These are phyloP conservation scores for Grantiella picta DNA, from an alignment of 2,113 vertebrate species.

Conservation along the genomic window DNA sequence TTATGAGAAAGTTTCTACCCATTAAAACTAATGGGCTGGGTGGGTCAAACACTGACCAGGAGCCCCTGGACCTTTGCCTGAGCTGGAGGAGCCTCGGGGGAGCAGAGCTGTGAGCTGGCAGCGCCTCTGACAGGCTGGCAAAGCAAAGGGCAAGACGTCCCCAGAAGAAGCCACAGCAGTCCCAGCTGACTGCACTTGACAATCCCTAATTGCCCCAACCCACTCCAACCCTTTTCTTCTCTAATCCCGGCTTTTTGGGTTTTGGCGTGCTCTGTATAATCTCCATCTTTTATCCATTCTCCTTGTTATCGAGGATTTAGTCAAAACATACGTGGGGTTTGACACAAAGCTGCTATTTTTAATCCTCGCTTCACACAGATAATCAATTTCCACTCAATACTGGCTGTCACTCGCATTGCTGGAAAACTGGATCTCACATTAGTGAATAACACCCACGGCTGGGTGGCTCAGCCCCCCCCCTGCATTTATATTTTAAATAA, in stretches of 20 bases:
- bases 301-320: conserved; percentile 47
- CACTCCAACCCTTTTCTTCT: neutral
- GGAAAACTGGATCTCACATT: neutral
- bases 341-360: conserved; percentile 36
- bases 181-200: neutral
- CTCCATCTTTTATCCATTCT: conserved; percentile 36
- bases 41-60: neutral
- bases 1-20: neutral
- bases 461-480: neutral
- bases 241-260: neutral
- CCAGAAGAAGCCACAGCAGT: neutral
- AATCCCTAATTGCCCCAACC: neutral
- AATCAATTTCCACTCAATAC: conserved; percentile 32
- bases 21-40: neutral
- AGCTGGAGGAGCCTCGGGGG: neutral
- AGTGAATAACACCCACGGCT: neutral
- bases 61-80: neutral
- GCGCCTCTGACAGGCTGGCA: neutral
- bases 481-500: neutral
- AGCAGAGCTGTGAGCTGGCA: rapidly evolving
- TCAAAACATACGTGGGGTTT: conserved; percentile 32
- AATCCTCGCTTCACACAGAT: conserved; percentile 7
- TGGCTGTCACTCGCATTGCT: conserved; percentile 1
- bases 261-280: neutral
- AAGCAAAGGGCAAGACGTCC: neutral